Evolutionary conservation across 1,140 invertebrate species (phyloP), one percentile per base, ranked within the genome.

Genomic region (Drosophila lacertosa): DNA sequence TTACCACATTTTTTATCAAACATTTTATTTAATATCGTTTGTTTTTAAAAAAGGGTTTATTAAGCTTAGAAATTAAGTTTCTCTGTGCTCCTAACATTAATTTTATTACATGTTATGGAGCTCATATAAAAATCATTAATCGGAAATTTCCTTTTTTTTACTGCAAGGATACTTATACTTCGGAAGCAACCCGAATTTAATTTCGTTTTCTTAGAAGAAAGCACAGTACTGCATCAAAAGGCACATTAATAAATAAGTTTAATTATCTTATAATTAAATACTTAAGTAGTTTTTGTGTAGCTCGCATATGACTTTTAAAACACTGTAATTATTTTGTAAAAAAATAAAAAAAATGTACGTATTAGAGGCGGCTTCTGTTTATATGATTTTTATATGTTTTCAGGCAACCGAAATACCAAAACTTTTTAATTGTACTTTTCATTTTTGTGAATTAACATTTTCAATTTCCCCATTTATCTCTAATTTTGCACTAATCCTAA

Each of bases 401-500:
- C 7, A 55, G 40, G 11, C 35, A 60, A 20, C 9, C 15, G 20
- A 60, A 22, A 6, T 33, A n/a, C 32, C 13, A 11, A 35, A 9
- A 32, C 18, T 60, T 7, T 11, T 53, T 13, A 22, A 15, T 20
- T 48, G 18, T 1, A n/a, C 13, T 15, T 54, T 6, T 33, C 9
- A 3, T 42, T 29, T 11, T 16, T 13, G 20, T 40, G n/a, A 29
- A 35, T 53, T 29, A 13, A 16, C 26, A 13, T 55, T 51, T 47
- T 66, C 15, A 11, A 11, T 58, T 72, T 77, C 29, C 11, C 20
- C 35, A 22, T 22, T 47, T 57, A 37, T 62, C 29, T 71, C 48
- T 77, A 50, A 65, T 70, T 77, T 84, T 37, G 79, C 55, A 74
- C 92, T 92, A 86, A 86, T 88, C 74, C 78, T 78, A 89, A 88